These are phyloP conservation scores for Eupithecia vulgata DNA, from an alignment of 2,888 invertebrate species.

Conservation along the genomic window DNA sequence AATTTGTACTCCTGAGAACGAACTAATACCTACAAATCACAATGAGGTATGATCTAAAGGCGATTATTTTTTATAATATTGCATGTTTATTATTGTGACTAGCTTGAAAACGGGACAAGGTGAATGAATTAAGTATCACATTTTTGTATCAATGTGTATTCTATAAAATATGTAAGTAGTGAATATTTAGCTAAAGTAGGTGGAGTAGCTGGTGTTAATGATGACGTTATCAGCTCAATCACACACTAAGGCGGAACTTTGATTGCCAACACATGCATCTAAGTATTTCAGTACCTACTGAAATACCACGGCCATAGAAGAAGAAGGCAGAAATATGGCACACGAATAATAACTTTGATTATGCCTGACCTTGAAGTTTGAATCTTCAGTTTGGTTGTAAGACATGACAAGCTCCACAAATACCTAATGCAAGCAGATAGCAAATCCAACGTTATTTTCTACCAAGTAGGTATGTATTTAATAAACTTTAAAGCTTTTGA, in stretches of 20 bases:
- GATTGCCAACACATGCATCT: neutral
- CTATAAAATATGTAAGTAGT: neutral
- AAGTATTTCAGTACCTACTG: neutral
- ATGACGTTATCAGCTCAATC: neutral
- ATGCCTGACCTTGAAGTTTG: neutral
- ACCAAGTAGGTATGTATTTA: slow-evolving; percentile 8
- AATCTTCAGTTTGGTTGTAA: neutral
- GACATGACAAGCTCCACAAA: neutral
- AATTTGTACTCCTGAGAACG: neutral
- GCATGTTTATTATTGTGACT: slow-evolving; percentile 37
- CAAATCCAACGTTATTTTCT: neutral
- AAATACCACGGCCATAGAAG: neutral
- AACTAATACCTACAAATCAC: slow-evolving; percentile 2
- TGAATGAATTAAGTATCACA: slow-evolving; percentile 21
- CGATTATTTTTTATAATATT: slow-evolving; percentile 26
- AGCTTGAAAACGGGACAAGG: slow-evolving; percentile 34
- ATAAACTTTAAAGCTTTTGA: neutral
- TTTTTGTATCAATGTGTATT: neutral
- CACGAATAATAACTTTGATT: neutral
- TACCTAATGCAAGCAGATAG: neutral
- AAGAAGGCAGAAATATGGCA: neutral
- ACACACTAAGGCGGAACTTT: neutral
- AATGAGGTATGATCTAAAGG: slow-evolving; percentile 32
- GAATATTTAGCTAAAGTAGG: slow-evolving; percentile 6
- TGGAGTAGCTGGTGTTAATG: neutral